Evolutionary conservation across 2,888 invertebrate species (phyloP), one percentile per base, ranked within the genome.

Genomic region (Terebella lapidaria): DNA sequence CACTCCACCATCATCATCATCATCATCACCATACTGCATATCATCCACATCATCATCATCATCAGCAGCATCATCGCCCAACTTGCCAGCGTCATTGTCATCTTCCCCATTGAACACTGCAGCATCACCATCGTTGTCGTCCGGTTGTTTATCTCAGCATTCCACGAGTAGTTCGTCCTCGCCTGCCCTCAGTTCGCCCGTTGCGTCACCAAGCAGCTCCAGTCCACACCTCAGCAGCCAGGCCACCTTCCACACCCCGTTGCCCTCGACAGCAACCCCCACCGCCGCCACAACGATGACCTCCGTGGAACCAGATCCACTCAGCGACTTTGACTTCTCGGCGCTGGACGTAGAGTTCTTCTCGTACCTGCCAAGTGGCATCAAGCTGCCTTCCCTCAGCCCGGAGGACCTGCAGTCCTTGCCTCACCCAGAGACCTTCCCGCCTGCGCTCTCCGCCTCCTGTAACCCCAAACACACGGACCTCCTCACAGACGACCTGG

Each of bases 241-340:
- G n/a, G n/a, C n/a, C n/a, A n/a, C n/a, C n/a, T n/a, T n/a, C n/a
- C n/a, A n/a, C n/a, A n/a, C n/a, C n/a, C n/a, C n/a, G n/a, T n/a
- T n/a, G n/a, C n/a, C n/a, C n/a, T n/a, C n/a, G n/a, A n/a, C n/a
- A n/a, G n/a, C n/a, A n/a, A n/a, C n/a, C n/a, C n/a, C n/a, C n/a
- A n/a, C n/a, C n/a, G n/a, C n/a, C n/a, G 42, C 42, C 42, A 10
- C 10, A 35, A n/a, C n/a, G 42, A 10, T n/a, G 42, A 10, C 42
- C 10, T 35, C 42, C 10, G 42, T n/a, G n/a, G 42, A 35, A 35
- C 42, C 10, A 35, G 42, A 35, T n/a, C 42, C n/a, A 10, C n/a
- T 35, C 42, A 35, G 42, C 42, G 80, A 79, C 66, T 84, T 87
- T 83, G 88, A 88, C 82, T 77, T 83, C 72, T 83, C 85, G 79